Percentiles rank a stretch among this genome's conserved stretches.
These are phyloP conservation scores for Epsilonema sp. DNA, from an alignment of 2,888 invertebrate genomes.

Conservation along the genomic window DNA sequence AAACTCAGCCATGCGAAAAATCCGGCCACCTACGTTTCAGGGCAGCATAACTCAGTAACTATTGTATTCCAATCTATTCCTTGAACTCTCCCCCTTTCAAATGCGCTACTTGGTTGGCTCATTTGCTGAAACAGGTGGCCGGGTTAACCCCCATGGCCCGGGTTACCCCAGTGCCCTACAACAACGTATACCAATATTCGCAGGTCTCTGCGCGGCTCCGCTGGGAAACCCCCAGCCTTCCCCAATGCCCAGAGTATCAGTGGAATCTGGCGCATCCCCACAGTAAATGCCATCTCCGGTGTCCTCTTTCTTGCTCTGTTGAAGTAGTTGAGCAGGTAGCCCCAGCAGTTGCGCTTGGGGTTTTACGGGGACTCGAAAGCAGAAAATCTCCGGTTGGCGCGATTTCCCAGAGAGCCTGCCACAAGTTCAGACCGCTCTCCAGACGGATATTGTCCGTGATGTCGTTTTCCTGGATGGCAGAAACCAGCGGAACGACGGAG, in stretches of 20 bases:
- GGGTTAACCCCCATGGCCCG: too few species aligned
- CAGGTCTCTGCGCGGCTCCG: constrained; percentile 28
- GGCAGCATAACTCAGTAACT: too few species aligned
- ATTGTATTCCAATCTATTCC: too few species aligned
- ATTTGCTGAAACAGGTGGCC: too few species aligned
- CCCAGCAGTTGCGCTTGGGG: constrained; percentile 37
- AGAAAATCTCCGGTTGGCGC: constrained; percentile 73
- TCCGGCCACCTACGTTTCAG: too few species aligned
- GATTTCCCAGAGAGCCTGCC: constrained; percentile 89
- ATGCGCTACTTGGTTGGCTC: too few species aligned
- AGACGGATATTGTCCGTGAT: constrained; percentile 71
- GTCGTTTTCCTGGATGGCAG: constrained; percentile 77
- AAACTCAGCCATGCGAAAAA: too few species aligned
- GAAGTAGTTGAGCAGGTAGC: constrained; percentile 14
- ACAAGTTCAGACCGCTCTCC: constrained; percentile 49
- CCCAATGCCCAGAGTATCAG: background rate
- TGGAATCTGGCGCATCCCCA: constrained; percentile 10
- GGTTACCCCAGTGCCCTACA: too few species aligned
- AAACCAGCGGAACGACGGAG: constrained; percentile 87
- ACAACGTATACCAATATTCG: too few species aligned
- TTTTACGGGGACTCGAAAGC: constrained; percentile 81
- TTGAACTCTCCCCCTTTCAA: too few species aligned
- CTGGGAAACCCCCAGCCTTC: constrained; percentile 40
- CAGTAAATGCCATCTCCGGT: constrained; percentile 19
- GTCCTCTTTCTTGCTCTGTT: constrained; percentile 8